Percentiles rank a stretch among this genome's conserved stretches.
Evolutionary conservation across 1,140 invertebrate species (phyloP).

Genomic region (Caenorhabditis latens): DNA sequence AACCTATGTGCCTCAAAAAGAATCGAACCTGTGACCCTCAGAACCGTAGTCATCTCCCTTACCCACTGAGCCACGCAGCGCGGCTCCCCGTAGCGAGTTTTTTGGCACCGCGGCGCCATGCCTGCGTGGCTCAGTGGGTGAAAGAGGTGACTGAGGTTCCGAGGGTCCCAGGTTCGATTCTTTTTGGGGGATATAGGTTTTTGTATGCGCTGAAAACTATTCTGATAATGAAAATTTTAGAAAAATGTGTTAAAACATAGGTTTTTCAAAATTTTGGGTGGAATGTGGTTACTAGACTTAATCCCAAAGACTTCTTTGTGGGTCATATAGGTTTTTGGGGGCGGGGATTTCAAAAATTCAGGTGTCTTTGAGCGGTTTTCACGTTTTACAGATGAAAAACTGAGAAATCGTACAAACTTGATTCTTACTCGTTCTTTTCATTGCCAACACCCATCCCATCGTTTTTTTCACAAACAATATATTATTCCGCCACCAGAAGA

Average conservation of each 20-base stretch:
- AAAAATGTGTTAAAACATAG: too few species aligned
- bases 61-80: neutral
- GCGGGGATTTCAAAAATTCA: neutral
- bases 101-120: neutral
- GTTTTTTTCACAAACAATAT: neutral
- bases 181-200: neutral
- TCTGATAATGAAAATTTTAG: too few species aligned
- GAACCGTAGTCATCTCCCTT: neutral
- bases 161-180: neutral
- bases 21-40: neutral
- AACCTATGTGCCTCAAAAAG: neutral
- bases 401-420: too few species aligned
- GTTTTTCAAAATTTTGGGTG: too few species aligned
- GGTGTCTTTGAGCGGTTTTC: too few species aligned
- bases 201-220: too few species aligned
- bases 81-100: neutral
- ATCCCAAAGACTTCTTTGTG: too few species aligned
- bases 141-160: neutral
- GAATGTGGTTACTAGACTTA: too few species aligned
- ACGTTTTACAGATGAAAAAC: too few species aligned
- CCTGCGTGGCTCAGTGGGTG: neutral
- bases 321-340: neutral
- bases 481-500: too few species aligned
- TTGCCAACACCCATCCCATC: neutral
- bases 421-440: conserved; percentile 1